These are phyloP conservation scores for Tanytarsus gracilentus DNA, from an alignment of 2,888 invertebrate genomes.

Conservation along the genomic window DNA sequence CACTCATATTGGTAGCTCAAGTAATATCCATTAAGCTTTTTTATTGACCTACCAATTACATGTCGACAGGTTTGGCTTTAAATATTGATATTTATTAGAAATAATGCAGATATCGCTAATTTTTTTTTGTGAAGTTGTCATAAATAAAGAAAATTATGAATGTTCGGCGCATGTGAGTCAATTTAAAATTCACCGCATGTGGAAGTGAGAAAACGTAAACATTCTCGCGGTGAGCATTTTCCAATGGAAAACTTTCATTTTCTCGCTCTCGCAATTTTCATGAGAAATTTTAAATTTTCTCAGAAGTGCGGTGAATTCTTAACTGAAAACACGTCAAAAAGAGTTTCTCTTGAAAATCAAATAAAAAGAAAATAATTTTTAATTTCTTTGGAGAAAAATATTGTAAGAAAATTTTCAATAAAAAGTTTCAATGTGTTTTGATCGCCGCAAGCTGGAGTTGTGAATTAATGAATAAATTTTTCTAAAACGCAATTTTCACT, in stretches of 20 bases:
- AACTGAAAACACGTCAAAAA: constrained; percentile 16
- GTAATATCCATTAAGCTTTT: constrained; percentile 6
- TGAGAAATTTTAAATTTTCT: not conserved
- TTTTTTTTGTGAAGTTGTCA: no score
- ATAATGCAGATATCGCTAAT: no score
- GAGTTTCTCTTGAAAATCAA: not conserved
- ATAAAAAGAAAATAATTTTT: not conserved
- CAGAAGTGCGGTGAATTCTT: constrained; percentile 19
- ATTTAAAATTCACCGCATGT: not conserved
- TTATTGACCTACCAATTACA: no score
- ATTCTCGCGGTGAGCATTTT: not conserved
- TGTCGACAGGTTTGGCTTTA: no score
- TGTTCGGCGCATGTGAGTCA: no score
- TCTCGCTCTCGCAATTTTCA: constrained; percentile 6
- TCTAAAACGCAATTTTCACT: no score
- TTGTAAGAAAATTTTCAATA: not conserved
- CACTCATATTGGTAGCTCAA: constrained; percentile 13
- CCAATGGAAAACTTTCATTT: constrained; percentile 17
- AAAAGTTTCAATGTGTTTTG: no score
- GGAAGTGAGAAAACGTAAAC: not conserved
- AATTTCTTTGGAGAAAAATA: not conserved
- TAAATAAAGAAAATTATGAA: no score
- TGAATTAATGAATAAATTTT: no score
- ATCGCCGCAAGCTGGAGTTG: no score
- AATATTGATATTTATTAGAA: no score